Percentiles rank a stretch among this genome's conserved stretches.
phyloP scores from a whole-genome alignment of 2,888 invertebrate species.

The Isotomurus palustris region DNA sequence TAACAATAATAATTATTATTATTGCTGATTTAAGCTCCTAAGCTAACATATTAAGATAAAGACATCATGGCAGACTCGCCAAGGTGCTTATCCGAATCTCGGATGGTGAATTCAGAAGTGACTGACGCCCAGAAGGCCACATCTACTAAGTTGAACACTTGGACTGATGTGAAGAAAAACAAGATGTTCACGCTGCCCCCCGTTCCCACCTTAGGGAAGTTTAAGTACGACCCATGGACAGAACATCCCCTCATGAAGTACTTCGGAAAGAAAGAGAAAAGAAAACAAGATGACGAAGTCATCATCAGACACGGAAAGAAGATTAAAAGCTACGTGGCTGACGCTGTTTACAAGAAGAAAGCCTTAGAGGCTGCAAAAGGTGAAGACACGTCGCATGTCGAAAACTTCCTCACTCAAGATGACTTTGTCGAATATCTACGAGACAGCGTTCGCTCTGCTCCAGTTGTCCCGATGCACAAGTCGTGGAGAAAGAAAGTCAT shows the following conservation, averaged over 20 bases:
- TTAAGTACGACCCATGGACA: constrained; percentile 32
- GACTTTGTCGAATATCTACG: constrained; percentile 42
- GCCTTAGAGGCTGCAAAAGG: background rate
- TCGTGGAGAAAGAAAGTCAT: constrained; percentile 36
- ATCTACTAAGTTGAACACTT: too few species aligned
- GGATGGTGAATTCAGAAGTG: background rate
- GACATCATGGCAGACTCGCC: background rate
- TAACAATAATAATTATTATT: too few species aligned
- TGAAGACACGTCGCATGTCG: constrained; percentile 11
- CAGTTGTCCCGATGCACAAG: constrained; percentile 35
- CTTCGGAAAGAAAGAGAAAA: constrained; percentile 25
- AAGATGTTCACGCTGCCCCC: constrained; percentile 12
- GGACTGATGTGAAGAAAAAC: background rate
- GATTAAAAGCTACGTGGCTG: constrained; percentile 23
- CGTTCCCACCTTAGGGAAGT: constrained; percentile 17
- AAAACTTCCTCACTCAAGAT: constrained; percentile 39
- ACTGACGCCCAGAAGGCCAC: too few species aligned
- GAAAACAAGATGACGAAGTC: constrained; percentile 33
- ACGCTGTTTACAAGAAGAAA: constrained; percentile 20
- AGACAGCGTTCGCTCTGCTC: constrained; percentile 39
- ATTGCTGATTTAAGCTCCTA: too few species aligned
- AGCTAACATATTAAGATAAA: too few species aligned
- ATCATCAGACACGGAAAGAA: constrained; percentile 29
- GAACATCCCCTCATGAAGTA: constrained; percentile 35
- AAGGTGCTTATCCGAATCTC: background rate